Evolutionary conservation across 2,888 invertebrate genomes (phyloP), one percentile per base, ranked within the genome.

Genomic region (Margaritifera margaritifera): DNA sequence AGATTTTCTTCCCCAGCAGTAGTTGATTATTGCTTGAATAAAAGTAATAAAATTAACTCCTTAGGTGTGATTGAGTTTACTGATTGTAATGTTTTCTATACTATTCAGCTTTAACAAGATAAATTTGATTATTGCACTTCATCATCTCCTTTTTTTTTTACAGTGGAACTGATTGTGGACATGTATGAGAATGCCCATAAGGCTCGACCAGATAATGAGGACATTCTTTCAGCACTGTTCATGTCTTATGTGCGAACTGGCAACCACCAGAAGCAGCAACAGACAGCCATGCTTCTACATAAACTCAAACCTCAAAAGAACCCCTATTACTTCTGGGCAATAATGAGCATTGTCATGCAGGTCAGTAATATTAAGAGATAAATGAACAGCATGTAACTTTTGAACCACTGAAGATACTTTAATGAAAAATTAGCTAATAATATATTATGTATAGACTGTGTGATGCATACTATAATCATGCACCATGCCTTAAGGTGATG

Each of bases 271-370:
- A 93, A 95, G 15, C 98, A 98, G 89, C 96, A 98, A 86, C 93
- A 94, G 75, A 93, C 95, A 0, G 99, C 98, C 0, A 93, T 98
- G 92, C 93, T 94, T 19, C 91, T 99, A 53, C 98, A 96, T 91
- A 98, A 97, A 91, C 91, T 95, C 68, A 94, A 94, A 84, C 95
- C 96, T 4, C 74, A 82, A 64, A 98, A 98, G 89, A 96, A 96
- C 89, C 97, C 97, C 0, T 99, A 99, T 89, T 98, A 97, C 89
- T 98, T 97, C 89, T 99, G 99, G 99, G 95, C 96, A 25, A 95
- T 99, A 18, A 98, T 98, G 95, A 98, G 98, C 88, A 93, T 97
- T 80, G 94, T 98, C 27, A 93, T 98, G 92, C 98, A 98, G 93
- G 96, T 95, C 83, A 53, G 66, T 20, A 31, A n/a, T 11, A 42